Evolutionary conservation across 2,797 vertebrate species (phyloP).

Genomic region (Phalloptychus januarius): DNA sequence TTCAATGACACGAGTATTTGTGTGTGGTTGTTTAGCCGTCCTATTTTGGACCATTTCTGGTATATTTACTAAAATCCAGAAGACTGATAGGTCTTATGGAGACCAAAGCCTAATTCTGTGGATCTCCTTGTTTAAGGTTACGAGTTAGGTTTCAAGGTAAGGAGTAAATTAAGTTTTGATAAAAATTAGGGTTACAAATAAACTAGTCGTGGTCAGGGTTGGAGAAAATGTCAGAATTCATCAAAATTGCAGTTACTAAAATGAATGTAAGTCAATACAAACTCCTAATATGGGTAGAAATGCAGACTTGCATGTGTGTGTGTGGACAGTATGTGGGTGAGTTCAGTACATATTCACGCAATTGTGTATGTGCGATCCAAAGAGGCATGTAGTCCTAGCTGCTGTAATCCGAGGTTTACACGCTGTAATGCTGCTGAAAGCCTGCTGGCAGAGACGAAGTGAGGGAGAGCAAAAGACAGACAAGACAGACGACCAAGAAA

Average conservation of each 20-base stretch:
- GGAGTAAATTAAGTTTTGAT: no score
- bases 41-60: no score
- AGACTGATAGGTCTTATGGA: no score
- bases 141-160: no score
- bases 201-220: no score
- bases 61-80: no score
- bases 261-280: not conserved
- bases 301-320: not conserved
- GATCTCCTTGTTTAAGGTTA: no score
- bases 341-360: constrained; percentile 30
- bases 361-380: constrained; percentile 68
- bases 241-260: no score
- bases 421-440: constrained; percentile 80
- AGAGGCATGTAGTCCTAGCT: constrained; percentile 69
- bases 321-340: constrained; percentile 35
- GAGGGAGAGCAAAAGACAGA: constrained; percentile 14
- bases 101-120: no score
- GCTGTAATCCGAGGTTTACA: constrained; percentile 85
- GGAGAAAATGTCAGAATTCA: no score
- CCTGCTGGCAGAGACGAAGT: constrained; percentile 70
- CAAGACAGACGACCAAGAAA: constrained; percentile 41
- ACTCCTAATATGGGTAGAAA: not conserved
- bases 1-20: not conserved
- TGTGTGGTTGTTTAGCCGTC: not conserved
- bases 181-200: no score